Percentiles rank a stretch among this genome's conserved stretches.
Conservation (phyloP, 1,140 invertebrate species). For the Helicorthomorpha holstii region DNA sequence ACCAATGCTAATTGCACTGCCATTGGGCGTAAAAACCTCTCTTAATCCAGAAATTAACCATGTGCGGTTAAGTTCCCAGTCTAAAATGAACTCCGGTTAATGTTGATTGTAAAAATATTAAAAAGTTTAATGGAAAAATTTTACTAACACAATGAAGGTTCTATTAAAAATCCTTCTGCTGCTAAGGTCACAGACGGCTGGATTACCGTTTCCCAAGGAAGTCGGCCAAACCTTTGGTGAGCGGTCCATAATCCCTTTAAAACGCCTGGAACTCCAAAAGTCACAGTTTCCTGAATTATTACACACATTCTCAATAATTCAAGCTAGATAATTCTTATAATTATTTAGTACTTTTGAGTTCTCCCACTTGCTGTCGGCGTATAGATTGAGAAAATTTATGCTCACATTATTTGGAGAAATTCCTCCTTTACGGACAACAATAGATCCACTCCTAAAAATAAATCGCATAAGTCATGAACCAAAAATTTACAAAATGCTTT, state of each 20-base stretch:
- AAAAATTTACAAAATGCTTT: background rate
- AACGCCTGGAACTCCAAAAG: background rate
- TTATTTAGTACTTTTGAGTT: background rate
- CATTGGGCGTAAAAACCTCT: background rate
- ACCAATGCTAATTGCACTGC: background rate
- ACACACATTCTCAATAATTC: background rate
- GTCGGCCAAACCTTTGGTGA: background rate
- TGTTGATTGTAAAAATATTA: too few species aligned
- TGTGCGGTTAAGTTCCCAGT: too few species aligned
- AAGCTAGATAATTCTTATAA: background rate
- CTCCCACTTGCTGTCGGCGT: background rate
- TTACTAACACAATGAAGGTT: background rate
- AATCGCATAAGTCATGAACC: background rate
- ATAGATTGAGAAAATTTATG: too few species aligned
- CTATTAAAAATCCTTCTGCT: background rate
- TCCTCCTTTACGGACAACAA: background rate
- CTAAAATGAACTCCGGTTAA: too few species aligned
- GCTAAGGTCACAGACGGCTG: background rate
- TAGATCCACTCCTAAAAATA: too few species aligned
- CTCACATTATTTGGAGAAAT: background rate
- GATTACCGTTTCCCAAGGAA: background rate
- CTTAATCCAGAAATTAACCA: too few species aligned
- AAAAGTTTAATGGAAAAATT: background rate
- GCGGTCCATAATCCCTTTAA: background rate
- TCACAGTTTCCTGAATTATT: background rate